Evolutionary conservation across 2,888 invertebrate species (phyloP).

Genomic region (Drosophila histrio): DNA sequence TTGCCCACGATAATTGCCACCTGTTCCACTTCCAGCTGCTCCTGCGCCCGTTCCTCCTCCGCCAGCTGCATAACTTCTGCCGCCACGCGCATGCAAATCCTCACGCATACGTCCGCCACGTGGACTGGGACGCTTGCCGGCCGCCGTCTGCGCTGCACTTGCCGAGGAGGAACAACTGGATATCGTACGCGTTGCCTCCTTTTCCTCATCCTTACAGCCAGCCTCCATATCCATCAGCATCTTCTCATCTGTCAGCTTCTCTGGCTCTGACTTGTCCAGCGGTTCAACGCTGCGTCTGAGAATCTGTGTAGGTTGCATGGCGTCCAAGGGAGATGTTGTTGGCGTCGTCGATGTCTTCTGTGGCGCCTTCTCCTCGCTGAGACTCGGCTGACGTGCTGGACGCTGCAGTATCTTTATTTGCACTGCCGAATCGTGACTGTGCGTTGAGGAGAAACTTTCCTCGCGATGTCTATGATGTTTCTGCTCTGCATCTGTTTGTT

Average conservation of each 20-base stretch:
- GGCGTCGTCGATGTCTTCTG: too few species aligned
- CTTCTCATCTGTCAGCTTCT: constrained; percentile 38
- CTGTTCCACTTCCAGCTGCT: constrained; percentile 21
- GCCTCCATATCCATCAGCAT: constrained; percentile 21
- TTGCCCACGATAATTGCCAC: constrained; percentile 84
- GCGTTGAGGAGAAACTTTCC: constrained; percentile 82
- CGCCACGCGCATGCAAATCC: constrained; percentile 37
- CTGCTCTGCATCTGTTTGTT: constrained; percentile 84
- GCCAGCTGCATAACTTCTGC: constrained; percentile 60
- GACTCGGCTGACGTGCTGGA: constrained; percentile 69
- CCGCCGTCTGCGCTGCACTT: constrained; percentile 11
- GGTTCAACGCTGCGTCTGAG: constrained; percentile 81
- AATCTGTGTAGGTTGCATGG: constrained; percentile 82
- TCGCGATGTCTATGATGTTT: constrained; percentile 81
- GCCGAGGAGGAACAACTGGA: constrained; percentile 15
- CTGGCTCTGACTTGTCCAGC: constrained; percentile 35
- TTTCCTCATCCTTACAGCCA: constrained; percentile 41
- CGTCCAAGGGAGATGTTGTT: constrained; percentile 36
- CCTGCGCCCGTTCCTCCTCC: constrained; percentile 6
- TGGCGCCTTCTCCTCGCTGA: constrained; percentile 69
- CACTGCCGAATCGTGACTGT: constrained; percentile 82
- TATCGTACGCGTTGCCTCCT: constrained; percentile 30
- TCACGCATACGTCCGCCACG: constrained; percentile 76
- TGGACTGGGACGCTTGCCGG: constrained; percentile 68
- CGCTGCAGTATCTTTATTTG: constrained; percentile 84